These are phyloP conservation scores for Manduca sexta DNA, from an alignment of 1,140 invertebrate species.

Conservation along the genomic window DNA sequence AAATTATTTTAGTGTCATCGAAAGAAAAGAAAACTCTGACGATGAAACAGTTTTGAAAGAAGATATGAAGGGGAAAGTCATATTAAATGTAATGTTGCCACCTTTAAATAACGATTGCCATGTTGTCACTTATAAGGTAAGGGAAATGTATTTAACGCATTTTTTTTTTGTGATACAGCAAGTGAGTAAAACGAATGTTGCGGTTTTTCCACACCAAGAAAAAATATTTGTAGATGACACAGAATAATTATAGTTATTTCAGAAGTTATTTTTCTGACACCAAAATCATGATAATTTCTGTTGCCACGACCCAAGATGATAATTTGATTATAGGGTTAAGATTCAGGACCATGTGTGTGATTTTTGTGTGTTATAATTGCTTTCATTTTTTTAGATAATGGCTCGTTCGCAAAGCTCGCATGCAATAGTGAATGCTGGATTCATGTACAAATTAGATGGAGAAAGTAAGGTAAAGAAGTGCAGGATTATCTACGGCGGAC, in stretches of 20 bases:
- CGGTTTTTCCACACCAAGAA: too few species aligned
- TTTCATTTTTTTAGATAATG: slow-evolving; percentile 44
- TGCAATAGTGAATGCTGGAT: slow-evolving; percentile 41
- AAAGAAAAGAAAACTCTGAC: slow-evolving; percentile 30
- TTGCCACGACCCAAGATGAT: too few species aligned
- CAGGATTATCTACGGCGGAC: slow-evolving; percentile 77
- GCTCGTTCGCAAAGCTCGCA: slow-evolving; percentile 38
- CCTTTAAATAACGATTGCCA: slow-evolving; percentile 58
- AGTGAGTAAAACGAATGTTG: too few species aligned
- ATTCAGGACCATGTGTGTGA: too few species aligned
- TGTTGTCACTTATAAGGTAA: slow-evolving; percentile 76
- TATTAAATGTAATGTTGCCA: slow-evolving; percentile 75
- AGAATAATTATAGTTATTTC: too few species aligned
- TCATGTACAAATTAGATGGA: slow-evolving; percentile 28
- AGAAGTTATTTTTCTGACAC: too few species aligned
- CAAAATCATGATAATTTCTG: too few species aligned
- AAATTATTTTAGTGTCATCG: background rate
- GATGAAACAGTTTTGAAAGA: slow-evolving; percentile 74
- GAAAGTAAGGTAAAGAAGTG: slow-evolving; percentile 15
- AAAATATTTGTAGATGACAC: too few species aligned
- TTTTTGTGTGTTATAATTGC: too few species aligned
- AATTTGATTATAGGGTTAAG: too few species aligned
- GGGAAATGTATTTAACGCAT: too few species aligned
- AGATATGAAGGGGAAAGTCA: slow-evolving; percentile 79
- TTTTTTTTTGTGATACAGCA: too few species aligned